Percentiles rank a stretch among this genome's conserved stretches.
phyloP scores from a whole-genome alignment of 2,797 vertebrate genomes.

The Selene dorsalis region DNA sequence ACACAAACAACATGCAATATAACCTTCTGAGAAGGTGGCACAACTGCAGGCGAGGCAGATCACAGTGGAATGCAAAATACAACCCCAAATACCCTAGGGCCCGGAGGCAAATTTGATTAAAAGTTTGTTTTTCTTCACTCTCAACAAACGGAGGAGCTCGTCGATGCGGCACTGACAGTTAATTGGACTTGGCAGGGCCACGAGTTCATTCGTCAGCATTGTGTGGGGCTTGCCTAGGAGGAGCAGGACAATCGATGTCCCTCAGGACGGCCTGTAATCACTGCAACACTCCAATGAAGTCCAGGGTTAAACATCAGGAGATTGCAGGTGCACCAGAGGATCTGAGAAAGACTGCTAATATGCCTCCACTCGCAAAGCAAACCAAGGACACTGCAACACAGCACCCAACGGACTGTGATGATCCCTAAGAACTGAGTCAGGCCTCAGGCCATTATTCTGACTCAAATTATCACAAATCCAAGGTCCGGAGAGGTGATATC shows the following conservation, averaged over 20 bases:
- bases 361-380: conserved; percentile 78
- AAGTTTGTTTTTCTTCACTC: conserved; percentile 90
- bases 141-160: conserved; percentile 85
- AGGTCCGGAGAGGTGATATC: conserved; percentile 18
- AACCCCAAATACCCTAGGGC: conserved; percentile 84
- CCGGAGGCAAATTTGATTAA: conserved; percentile 88
- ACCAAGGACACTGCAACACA: conserved; percentile 85
- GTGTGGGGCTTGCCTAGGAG: conserved; percentile 92
- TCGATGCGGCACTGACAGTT: conserved; percentile 90
- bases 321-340: conserved; percentile 88
- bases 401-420: conserved; percentile 53
- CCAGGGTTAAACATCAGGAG: conserved; percentile 94
- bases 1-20: conserved; percentile 74
- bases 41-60: conserved; percentile 73
- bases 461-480: conserved; percentile 23
- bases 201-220: conserved; percentile 97
- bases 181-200: conserved; percentile 97
- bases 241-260: conserved; percentile 91
- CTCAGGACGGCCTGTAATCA: conserved; percentile 92
- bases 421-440: conserved; percentile 43
- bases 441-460: conserved; percentile 34
- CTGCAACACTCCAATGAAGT: conserved; percentile 94
- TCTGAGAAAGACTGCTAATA: conserved; percentile 89
- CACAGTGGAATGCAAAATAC: conserved; percentile 85
- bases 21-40: conserved; percentile 77